phyloP scores from a whole-genome alignment of 2,797 vertebrate species.

The Florisuga fusca region DNA sequence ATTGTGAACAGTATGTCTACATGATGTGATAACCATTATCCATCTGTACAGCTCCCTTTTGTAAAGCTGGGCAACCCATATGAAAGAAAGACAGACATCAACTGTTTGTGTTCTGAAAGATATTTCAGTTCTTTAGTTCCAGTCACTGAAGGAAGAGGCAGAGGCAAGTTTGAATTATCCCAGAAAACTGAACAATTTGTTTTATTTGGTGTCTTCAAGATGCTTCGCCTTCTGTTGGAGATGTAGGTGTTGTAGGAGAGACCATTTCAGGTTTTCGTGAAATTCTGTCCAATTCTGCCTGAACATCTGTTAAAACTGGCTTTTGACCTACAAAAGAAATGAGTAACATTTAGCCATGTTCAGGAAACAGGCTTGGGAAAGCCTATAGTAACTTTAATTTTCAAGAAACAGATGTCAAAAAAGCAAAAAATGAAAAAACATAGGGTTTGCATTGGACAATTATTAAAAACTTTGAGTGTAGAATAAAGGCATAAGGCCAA shows the following conservation, averaged over 20 bases:
- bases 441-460: not conserved
- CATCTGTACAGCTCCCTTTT: conserved; percentile 76
- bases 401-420: not conserved
- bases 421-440: not conserved
- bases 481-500: not conserved
- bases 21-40: conserved; percentile 45
- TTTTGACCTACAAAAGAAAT: conserved; percentile 87
- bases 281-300: conserved; percentile 97
- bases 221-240: conserved; percentile 87
- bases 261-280: conserved; percentile 92
- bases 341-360: not conserved
- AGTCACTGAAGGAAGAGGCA: conserved; percentile 82
- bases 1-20: conserved; percentile 71
- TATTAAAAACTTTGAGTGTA: not conserved
- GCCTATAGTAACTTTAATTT: not conserved
- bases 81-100: conserved; percentile 70
- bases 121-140: conserved; percentile 79
- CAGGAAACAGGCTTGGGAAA: not conserved
- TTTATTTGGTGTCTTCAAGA: conserved; percentile 91
- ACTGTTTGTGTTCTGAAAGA: conserved; percentile 72
- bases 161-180: conserved; percentile 81
- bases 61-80: conserved; percentile 75
- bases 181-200: conserved; percentile 74
- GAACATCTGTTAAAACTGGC: conserved; percentile 95
- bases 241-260: conserved; percentile 85